Percentiles rank a stretch among this genome's conserved stretches.
Evolutionary conservation across 2,797 vertebrate genomes (phyloP).

Genomic region (Microctenopoma steveboyesi): DNA sequence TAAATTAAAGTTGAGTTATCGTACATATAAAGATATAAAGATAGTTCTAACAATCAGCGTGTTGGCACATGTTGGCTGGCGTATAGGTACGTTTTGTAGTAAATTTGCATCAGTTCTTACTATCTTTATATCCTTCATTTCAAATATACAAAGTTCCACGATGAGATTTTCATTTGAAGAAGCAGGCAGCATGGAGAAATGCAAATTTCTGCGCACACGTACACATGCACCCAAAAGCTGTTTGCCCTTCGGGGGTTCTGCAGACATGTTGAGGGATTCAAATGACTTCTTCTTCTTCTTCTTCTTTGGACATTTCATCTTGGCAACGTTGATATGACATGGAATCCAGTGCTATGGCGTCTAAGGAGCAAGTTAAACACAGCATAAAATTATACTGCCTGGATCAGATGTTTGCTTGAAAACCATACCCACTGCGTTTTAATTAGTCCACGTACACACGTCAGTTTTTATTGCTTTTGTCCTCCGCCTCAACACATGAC

Average conservation of each 20-base stretch:
- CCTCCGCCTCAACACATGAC: neutral
- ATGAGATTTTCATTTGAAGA: neutral
- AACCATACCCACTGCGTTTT: neutral
- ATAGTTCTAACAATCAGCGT: neutral
- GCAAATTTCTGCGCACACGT: neutral
- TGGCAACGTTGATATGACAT: too few relatives aligned
- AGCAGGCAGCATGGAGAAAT: neutral
- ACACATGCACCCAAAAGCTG: neutral
- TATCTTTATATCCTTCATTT: too few relatives aligned
- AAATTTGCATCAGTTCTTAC: too few relatives aligned
- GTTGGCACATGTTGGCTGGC: neutral
- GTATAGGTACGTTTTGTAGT: neutral
- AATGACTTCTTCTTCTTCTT: neutral
- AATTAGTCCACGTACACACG: neutral
- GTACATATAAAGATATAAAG: neutral
- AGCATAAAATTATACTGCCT: neutral
- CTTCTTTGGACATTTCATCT: too few relatives aligned
- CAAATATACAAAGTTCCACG: too few relatives aligned
- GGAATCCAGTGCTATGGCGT: too few relatives aligned
- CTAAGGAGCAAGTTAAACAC: neutral
- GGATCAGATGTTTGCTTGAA: neutral
- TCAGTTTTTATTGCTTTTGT: neutral
- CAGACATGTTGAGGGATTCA: neutral
- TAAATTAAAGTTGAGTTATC: too few relatives aligned
- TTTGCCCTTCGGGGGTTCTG: neutral